Evolutionary conservation across 2,797 vertebrate genomes (phyloP).

Genomic region (Masticophis lateralis): DNA sequence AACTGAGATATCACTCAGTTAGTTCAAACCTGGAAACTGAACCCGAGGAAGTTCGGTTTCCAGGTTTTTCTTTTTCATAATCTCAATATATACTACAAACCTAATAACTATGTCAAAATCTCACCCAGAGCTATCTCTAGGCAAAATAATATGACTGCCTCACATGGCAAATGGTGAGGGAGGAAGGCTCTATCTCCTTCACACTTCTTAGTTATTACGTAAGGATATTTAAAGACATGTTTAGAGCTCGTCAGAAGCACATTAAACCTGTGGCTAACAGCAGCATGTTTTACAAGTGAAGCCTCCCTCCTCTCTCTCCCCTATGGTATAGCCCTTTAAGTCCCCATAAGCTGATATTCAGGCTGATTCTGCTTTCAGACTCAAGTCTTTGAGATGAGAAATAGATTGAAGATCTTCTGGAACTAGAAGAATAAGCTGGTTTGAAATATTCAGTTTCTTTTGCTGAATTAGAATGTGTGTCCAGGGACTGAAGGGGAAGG

Average conservation of each 20-base stretch:
- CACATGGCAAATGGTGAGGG: no score
- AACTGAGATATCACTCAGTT: no score
- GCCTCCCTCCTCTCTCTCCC: not conserved
- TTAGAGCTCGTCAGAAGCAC: not conserved
- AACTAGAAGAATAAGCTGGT: not conserved
- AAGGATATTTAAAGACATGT: no score
- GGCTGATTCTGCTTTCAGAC: not conserved
- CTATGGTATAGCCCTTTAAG: not conserved
- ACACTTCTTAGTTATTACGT: no score
- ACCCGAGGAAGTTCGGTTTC: no score
- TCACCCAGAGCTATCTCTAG: no score
- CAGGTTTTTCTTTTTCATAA: no score
- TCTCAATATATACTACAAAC: no score
- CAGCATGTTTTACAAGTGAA: not conserved
- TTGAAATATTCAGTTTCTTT: not conserved
- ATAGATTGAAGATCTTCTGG: not conserved
- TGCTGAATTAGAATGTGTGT: not conserved
- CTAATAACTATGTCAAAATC: no score
- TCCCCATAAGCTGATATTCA: not conserved
- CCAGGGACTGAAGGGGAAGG: not conserved
- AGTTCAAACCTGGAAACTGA: no score
- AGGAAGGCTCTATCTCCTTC: no score
- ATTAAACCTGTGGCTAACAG: not conserved
- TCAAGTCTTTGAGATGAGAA: not conserved
- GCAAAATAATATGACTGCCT: no score